Percentiles rank a stretch among this genome's conserved stretches.
phyloP scores from a whole-genome alignment of 2,113 vertebrate species.

The Gallinago media region DNA sequence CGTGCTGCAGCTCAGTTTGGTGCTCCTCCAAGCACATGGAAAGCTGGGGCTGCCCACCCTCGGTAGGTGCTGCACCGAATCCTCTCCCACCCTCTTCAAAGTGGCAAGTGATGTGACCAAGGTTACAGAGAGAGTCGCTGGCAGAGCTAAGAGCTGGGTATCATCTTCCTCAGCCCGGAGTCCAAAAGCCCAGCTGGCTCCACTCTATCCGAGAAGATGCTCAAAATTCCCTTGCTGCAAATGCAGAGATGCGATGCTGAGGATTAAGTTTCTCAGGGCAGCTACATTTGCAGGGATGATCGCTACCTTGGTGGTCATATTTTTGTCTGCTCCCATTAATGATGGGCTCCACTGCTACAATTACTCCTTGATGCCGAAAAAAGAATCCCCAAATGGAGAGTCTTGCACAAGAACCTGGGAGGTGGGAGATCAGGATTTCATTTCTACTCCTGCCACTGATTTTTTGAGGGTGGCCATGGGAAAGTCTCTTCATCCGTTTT shows the following conservation, averaged over 20 bases:
- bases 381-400: fast-evolving
- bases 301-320: fast-evolving
- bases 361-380: background rate
- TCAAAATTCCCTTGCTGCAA: background rate
- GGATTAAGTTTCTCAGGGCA: background rate
- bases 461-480: background rate
- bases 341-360: background rate
- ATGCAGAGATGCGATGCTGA: background rate
- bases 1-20: fast-evolving
- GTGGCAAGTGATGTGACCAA: background rate
- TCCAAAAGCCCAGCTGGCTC: background rate
- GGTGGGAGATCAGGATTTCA: background rate
- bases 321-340: background rate
- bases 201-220: background rate
- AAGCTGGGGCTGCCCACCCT: background rate
- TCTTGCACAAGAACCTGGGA: background rate
- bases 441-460: background rate
- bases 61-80: background rate
- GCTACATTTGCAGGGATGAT: background rate
- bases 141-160: background rate
- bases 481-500: background rate
- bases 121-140: fast-evolving
- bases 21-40: background rate
- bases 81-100: background rate
- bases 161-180: background rate